Conservation (phyloP, 2,888 invertebrate genomes). For the Lamproptera curius region DNA sequence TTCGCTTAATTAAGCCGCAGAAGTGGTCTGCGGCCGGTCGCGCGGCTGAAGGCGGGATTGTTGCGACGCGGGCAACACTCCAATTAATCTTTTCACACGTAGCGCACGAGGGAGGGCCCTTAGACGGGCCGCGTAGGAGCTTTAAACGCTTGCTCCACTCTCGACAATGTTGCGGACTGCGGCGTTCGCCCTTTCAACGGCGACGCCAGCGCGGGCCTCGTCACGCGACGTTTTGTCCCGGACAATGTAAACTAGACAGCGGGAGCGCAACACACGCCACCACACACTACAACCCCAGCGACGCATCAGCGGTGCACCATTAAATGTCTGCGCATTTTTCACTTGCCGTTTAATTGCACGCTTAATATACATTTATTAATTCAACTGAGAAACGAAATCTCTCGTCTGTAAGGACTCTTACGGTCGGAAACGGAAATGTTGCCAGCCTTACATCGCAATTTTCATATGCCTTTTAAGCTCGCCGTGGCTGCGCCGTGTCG, state of each 20-base stretch:
- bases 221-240: constrained; percentile 8
- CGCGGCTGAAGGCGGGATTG: constrained; percentile 70
- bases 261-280: background rate
- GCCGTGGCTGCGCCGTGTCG: constrained; percentile 54
- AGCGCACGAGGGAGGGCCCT: constrained; percentile 66
- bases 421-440: constrained; percentile 61
- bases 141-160: constrained; percentile 47
- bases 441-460: constrained; percentile 73
- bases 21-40: constrained; percentile 75
- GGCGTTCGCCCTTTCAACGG: constrained; percentile 2
- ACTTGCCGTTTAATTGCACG: constrained; percentile 22
- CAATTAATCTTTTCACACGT: constrained; percentile 79
- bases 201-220: background rate
- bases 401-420: constrained; percentile 65
- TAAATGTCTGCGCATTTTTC: constrained; percentile 20
- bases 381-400: constrained; percentile 62
- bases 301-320: constrained; percentile 14
- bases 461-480: constrained; percentile 70
- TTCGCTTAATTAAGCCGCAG: constrained; percentile 77
- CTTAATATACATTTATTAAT: constrained; percentile 37
- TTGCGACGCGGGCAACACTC: constrained; percentile 72
- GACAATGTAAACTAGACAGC: constrained; percentile 13
- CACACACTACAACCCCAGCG: constrained; percentile 1
- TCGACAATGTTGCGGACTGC: constrained; percentile 22
- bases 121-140: constrained; percentile 55